These are phyloP conservation scores for Tenthredo distinguenda DNA, from an alignment of 2,888 invertebrate genomes.

Conservation along the genomic window DNA sequence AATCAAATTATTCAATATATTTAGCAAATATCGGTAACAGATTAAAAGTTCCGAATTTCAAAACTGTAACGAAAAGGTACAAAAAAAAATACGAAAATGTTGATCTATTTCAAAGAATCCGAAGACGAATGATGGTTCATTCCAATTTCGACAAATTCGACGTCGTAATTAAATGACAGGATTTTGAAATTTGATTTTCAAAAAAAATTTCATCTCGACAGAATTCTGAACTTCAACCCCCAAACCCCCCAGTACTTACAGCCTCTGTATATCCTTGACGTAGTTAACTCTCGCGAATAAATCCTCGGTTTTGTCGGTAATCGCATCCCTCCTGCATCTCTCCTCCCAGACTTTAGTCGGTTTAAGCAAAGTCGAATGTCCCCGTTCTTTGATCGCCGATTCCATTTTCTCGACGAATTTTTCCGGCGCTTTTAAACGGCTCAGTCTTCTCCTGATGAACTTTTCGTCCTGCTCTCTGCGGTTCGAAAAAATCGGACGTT, in stretches of 20 bases:
- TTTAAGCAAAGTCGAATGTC: constrained; percentile 67
- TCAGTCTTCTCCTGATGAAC: constrained; percentile 66
- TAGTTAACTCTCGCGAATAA: constrained; percentile 59
- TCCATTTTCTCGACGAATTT: background rate
- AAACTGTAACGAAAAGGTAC: no score
- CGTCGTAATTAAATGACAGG: no score
- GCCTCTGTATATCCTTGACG: constrained; percentile 71
- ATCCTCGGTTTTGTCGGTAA: constrained; percentile 43
- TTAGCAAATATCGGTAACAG: no score
- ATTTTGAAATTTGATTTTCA: no score
- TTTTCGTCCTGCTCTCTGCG: constrained; percentile 70
- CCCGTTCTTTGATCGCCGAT: background rate
- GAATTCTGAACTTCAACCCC: no score
- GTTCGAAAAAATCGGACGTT: background rate
- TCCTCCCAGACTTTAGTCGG: constrained; percentile 72
- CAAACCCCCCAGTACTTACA: constrained; percentile 54
- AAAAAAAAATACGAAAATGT: no score
- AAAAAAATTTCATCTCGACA: no score
- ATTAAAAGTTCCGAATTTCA: no score
- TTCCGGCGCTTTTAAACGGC: constrained; percentile 18
- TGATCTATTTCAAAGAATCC: no score
- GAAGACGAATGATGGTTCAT: no score
- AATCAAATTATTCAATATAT: no score
- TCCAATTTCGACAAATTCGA: no score
- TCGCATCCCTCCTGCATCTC: constrained; percentile 62